Base-by-base conservation (phyloP, 2,888 invertebrate species). In the Oegoconia quadripuncta region DNA sequence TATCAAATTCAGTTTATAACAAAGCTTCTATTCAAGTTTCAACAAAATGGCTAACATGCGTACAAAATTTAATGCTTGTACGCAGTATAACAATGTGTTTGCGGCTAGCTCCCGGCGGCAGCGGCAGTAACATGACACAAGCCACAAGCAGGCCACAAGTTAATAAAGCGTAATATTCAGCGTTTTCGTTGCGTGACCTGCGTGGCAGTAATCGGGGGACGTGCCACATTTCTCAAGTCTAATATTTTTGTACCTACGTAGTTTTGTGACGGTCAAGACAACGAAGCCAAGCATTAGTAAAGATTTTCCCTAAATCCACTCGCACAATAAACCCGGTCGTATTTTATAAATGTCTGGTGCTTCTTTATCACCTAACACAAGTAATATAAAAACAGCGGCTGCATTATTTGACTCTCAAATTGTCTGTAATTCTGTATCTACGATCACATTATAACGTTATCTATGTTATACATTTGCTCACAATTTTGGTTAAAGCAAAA, bases 161-260 rank as follows among this genome's bases (percentile, higher is more conserved):
- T 41, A 41, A 41, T 41, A 35, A 37, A 37, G n/a, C 41, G 33
- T 25, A 34, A 37, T 30, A 34, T 38, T 37, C 41, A 30, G 29
- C 20, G 14, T 14, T 25, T 34, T 26, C 17, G 39, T 40, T 28
- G 43, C 43, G 43, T 43, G 43, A 43, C 43, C 37, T 27, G 37
- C 37, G 39, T 35, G 39, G 33, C 28, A 29, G 37, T 41, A 41
- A 41, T 37, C 34, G 37, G 26, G 36, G 34, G 23, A 39, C 34
- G 42, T 43, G 39, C 39, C 34, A 39, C 39, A 39, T 43, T 40
- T 37, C 43, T 37, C 33, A 27, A 42, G 30, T 11, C 31, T 33
- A 39, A 33, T 36, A 32, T 38, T 39, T 36, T 30, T 39, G 17
- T 25, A 38, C 16, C 28, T 27, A 31, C 25, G 15, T 23, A 16